These are phyloP conservation scores for Andrena bucephala DNA, from an alignment of 2,888 invertebrate species.

Conservation along the genomic window DNA sequence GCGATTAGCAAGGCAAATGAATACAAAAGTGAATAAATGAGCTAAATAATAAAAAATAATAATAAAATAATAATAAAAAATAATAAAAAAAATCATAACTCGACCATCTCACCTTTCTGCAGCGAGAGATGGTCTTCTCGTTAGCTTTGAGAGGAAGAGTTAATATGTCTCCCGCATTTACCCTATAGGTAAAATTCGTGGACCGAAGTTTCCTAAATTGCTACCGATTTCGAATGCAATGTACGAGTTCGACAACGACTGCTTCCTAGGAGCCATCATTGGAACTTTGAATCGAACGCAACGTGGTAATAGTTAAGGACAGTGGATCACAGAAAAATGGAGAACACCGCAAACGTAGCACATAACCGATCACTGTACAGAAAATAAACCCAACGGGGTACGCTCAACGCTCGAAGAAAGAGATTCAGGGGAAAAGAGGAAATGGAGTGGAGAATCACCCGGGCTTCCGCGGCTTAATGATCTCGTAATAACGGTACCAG, in stretches of 20 bases:
- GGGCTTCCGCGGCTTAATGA: constrained; percentile 31
- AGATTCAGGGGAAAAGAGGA: not conserved
- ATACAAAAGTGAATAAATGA: too few species aligned
- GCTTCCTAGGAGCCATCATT: not conserved
- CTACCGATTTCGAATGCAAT: constrained; percentile 23
- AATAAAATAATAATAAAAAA: too few species aligned
- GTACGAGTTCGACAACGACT: constrained; percentile 17
- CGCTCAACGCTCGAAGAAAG: not conserved
- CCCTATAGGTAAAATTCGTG: constrained; percentile 29
- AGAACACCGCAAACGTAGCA: not conserved
- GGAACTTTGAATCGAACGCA: constrained; percentile 23
- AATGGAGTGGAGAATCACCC: not conserved
- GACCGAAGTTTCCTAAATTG: constrained; percentile 33
- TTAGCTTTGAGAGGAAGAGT: too few species aligned
- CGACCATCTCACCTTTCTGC: too few species aligned
- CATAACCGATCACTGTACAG: too few species aligned
- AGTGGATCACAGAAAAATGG: not conserved
- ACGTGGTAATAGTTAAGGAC: not conserved
- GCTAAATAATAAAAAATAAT: too few species aligned
- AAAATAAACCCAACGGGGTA: not conserved
- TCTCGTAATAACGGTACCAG: constrained; percentile 10
- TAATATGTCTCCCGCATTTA: too few species aligned
- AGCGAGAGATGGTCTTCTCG: too few species aligned
- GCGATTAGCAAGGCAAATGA: too few species aligned
- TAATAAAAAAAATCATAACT: too few species aligned